phyloP scores from a whole-genome alignment of 2,797 vertebrate genomes.

The Peromyscus melanophrys region DNA sequence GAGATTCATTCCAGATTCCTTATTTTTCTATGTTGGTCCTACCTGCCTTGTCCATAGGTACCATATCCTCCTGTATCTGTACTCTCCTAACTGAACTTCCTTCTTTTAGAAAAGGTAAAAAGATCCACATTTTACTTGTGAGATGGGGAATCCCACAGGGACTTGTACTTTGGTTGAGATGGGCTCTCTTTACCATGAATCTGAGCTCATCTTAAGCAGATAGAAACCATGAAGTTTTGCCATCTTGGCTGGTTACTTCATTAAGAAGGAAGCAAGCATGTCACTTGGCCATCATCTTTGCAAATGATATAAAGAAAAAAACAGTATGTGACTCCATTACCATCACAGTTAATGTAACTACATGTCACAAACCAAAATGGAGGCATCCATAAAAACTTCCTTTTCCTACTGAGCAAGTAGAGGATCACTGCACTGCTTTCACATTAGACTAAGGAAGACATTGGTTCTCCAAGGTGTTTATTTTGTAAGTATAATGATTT shows the following conservation, averaged over 20 bases:
- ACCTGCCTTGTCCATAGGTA: background rate
- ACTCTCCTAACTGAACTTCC: background rate
- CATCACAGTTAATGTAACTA: background rate
- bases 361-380: background rate
- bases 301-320: background rate
- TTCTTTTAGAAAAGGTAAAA: background rate
- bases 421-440: background rate
- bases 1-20: no score
- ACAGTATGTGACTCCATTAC: background rate
- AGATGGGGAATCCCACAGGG: background rate
- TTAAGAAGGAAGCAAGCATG: background rate
- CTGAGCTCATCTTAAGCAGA: background rate
- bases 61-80: background rate
- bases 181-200: background rate
- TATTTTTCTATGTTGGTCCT: background rate
- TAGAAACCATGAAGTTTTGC: background rate
- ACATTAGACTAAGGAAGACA: background rate
- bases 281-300: no score
- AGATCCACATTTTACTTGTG: background rate
- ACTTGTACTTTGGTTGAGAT: background rate
- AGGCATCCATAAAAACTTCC: background rate
- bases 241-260: background rate
- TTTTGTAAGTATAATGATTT: background rate
- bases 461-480: background rate
- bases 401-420: no score